Evolutionary conservation across 2,113 vertebrate genomes (phyloP).

Genomic region (Takifugu flavidus): DNA sequence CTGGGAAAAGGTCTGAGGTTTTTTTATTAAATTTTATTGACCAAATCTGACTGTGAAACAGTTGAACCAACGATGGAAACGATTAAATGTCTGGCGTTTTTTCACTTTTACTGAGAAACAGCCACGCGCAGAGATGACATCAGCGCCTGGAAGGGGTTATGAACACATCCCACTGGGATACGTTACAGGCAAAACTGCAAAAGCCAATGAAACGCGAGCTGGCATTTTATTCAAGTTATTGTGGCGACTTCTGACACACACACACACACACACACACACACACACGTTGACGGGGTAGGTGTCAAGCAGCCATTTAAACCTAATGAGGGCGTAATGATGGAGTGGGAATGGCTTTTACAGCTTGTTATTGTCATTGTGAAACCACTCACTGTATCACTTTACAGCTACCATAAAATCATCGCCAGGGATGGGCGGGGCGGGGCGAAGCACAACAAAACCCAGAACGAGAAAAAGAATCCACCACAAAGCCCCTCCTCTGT

Average conservation of each 20-base stretch:
- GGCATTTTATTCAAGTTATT: not conserved
- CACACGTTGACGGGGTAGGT: conserved; percentile 17
- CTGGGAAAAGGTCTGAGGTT: no score
- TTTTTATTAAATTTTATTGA: no score
- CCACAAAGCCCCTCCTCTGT: conserved; percentile 21
- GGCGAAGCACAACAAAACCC: conserved; percentile 25
- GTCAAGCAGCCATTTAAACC: conserved; percentile 51
- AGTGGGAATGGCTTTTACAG: conserved; percentile 51
- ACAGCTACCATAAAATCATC: conserved; percentile 53
- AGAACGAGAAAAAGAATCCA: conserved; percentile 10
- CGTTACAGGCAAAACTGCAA: not conserved
- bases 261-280: conserved; percentile 20
- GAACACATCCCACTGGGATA: not conserved
- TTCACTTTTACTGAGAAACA: no score
- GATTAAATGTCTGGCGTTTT: no score
- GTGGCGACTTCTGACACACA: not conserved
- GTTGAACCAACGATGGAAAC: no score
- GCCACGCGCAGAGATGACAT: no score
- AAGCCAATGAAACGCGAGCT: conserved; percentile 21
- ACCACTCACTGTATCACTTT: conserved; percentile 59
- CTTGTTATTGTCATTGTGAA: conserved; percentile 62
- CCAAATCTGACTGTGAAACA: no score
- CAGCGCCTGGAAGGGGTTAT: no score
- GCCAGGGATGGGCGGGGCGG: conserved; percentile 39
- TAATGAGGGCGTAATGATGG: conserved; percentile 62